phyloP scores from a whole-genome alignment of 2,797 vertebrate species.

The Carduelis carduelis region DNA sequence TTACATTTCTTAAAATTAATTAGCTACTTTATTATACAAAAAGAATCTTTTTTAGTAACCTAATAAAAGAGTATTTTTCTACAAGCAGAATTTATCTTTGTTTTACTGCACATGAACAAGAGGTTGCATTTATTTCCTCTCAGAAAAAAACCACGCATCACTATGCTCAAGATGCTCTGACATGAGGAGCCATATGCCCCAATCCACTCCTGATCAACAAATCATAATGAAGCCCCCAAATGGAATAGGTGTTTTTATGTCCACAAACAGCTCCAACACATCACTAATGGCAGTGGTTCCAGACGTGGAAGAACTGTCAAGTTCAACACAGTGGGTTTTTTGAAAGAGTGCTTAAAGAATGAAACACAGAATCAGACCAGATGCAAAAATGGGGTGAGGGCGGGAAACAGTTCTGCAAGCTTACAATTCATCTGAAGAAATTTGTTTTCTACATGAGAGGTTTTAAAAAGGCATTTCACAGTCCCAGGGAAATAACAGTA shows the following conservation, averaged over 20 bases:
- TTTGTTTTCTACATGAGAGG: neutral
- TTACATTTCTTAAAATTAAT: neutral
- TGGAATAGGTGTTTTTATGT: neutral
- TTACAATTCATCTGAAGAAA: neutral
- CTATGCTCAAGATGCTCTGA: neutral
- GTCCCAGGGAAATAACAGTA: neutral
- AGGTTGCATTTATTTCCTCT: neutral
- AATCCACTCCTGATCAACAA: neutral
- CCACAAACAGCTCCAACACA: neutral
- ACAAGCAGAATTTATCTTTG: neutral
- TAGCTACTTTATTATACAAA: neutral
- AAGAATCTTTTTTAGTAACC: neutral
- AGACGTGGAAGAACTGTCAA: neutral
- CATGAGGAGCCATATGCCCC: neutral
- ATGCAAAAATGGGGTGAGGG: neutral
- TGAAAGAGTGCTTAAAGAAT: neutral
- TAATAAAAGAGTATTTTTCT: neutral
- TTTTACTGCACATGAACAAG: neutral
- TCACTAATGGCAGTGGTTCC: neutral
- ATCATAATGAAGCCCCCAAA: neutral
- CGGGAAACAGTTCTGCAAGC: neutral
- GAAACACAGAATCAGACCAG: neutral
- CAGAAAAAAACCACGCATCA: neutral
- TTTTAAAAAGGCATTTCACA: neutral
- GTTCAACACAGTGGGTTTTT: neutral